Base-by-base conservation (phyloP, 1,140 invertebrate species). In the Aethina tumida region DNA sequence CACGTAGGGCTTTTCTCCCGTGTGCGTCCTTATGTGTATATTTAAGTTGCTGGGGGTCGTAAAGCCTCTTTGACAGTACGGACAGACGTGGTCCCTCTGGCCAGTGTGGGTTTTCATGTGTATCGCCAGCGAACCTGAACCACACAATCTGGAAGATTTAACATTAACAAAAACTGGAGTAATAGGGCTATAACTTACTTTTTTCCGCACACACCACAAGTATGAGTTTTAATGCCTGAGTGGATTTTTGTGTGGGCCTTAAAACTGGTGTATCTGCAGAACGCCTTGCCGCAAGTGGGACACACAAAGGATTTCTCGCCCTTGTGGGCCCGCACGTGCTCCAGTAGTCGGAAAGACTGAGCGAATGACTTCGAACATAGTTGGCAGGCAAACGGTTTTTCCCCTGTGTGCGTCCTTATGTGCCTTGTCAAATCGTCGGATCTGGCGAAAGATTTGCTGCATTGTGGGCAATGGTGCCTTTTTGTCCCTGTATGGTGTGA, bases 61-160 rank as follows among this genome's bases (percentile, higher is more conserved):
- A 36, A 71, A 84, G 1, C 74, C 71, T 45, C 79, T 75, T 6
- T 76, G 77, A 56, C 81, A 83, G 43, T 74, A 73, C 47, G 73
- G 70, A 56, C 81, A 84, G 36, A 73, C 69, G 36, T 81, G 77
- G 41, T 81, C 79, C 44, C 77, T 81, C 15, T 77, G 63, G 3
- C 81, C 80, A 1, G 77, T 75, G 49, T 85, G 81, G 17, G 75
- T 78, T 54, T 78, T 71, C 53, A 79, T 69, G 49, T 84, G 81
- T 26, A 64, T 57, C 14, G 63, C 41, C 25, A 60, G 45, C 10
- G 56, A 59, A 35, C 51, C 50, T 9, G 58, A 47, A n/a, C 53
- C 54, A 37, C 55, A 53, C 24, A 59, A 49, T 19, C 57, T 59
- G 40, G 16, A 46, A 45, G n/a, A n/a, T n/a, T n/a, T n/a, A n/a